Evolutionary conservation across 2,797 vertebrate species (phyloP).

Genomic region (Adelosebastes latens): DNA sequence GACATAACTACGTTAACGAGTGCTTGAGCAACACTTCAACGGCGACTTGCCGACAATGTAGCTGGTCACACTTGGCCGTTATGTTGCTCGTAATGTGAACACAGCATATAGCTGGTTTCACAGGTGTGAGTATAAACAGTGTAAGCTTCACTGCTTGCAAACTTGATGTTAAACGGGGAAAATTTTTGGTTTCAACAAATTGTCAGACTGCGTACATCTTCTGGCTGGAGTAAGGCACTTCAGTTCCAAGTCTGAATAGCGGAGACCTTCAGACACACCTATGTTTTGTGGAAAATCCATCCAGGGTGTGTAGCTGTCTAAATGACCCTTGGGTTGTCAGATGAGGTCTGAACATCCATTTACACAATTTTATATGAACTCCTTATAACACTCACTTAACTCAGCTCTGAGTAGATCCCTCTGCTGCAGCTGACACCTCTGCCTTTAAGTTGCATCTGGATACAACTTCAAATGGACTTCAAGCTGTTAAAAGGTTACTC

Average conservation of each 20-base stretch:
- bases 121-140: background rate
- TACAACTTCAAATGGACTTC: background rate
- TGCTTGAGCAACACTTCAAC: too few species aligned
- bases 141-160: background rate
- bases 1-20: too few species aligned
- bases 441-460: background rate
- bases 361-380: background rate
- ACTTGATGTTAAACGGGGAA: background rate
- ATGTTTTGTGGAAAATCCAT: background rate
- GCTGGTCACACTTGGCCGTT: too few species aligned
- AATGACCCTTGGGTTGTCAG: background rate
- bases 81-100: too few species aligned
- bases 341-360: background rate
- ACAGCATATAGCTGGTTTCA: background rate
- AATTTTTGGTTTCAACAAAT: background rate
- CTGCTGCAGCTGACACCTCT: background rate
- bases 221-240: background rate
- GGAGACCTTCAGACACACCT: background rate
- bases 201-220: background rate
- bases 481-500: slow-evolving; percentile 71
- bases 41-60: too few species aligned
- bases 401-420: background rate
- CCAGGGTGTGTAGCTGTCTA: background rate
- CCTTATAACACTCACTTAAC: background rate
- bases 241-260: background rate